Evolutionary conservation across 2,113 vertebrate species (phyloP), one percentile per base, ranked within the genome.

Genomic region (Chitala chitala): DNA sequence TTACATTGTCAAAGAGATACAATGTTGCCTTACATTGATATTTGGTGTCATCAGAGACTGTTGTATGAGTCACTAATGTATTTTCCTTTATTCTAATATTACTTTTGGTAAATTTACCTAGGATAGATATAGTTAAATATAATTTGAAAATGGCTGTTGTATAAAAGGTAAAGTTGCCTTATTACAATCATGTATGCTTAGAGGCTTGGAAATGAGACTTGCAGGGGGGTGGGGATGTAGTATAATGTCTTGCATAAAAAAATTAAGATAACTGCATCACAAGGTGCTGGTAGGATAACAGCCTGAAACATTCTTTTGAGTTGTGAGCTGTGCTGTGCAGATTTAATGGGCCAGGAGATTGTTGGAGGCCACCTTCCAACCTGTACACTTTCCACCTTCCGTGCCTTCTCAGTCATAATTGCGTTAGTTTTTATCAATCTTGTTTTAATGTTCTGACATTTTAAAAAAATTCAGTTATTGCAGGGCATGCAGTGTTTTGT

Each of bases 161-260:
- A 61, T 61, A 55, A 40, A 48, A 65, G 46, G 48, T 74, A 38
- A 65, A 54, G 61, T 66, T 66, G 61, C 73, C 73, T 68, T 73
- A 55, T 53, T 74, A 3, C 12, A 46, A 50, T 15, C 56, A 15
- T 42, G 55, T 63, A 4, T 50, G 48, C 59, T 74, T 42, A 42
- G 8, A 29, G 48, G n/a, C 31, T 68, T 48, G 48, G 29, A 55
- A 66, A 42, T 36, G 26, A 63, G 72, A 50, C 33, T 61, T 36
- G 20, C 15, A n/a, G n/a, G 24, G n/a, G n/a, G n/a, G n/a, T n/a
- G n/a, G n/a, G 9, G 33, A 5, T n/a, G 4, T 44, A 65, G 42
- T 38, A 22, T 22, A 44, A 42, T n/a, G 64, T 46, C 5, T 36
- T 63, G 33, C 38, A 63, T 63, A n/a, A n/a, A 33, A 63, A 20